Evolutionary conservation across 2,113 vertebrate species (phyloP), one percentile per base, ranked within the genome.

Genomic region (Gallinago jamesoni): DNA sequence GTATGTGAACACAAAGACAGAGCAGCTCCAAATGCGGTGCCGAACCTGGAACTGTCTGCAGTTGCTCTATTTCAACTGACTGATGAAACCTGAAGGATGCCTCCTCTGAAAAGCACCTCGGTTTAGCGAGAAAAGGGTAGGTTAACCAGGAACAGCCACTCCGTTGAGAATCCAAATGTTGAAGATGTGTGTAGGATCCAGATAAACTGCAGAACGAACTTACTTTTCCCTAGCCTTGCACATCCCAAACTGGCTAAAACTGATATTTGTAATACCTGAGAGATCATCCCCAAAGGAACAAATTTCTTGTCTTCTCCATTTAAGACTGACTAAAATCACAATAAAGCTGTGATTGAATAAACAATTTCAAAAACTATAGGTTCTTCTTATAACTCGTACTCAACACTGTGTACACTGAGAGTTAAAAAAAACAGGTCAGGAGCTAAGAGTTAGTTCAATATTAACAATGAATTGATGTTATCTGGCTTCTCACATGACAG

Each of bases 1-100:
- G 7, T 3, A 20, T 3, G 12, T 10, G 30, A 20, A 18, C 12
- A 7, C 0, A 1, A 43, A 1, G 37, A 7, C 9, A 23, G 45
- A 53, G 56, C 35, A 43, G 72, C 63, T 86, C 47, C 31, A 27
- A 21, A 24, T 0, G n/a, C 2, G 12, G 4, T 39, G 35, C 47
- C 66, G 35, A 12, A 25, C 5, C 25, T 39, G 22, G 14, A 21
- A 19, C 5, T 6, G 33, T 21, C 43, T 52, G 60, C 53, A 35
- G 33, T 4, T 35, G 30, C 10, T 60, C 48, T 20, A 1, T 63
- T 81, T 55, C 66, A 74, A 4, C 18, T 10, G 50, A 33, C 7
- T 27, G 60, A 45, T 16, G 45, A 25, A 11, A 41, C 8, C n/a
- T 24, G 15, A 17, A 8, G 59, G 14, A 12, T 5, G 12, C 6